phyloP scores from a whole-genome alignment of 2,888 invertebrate species.

The Lucinisca nassula region DNA sequence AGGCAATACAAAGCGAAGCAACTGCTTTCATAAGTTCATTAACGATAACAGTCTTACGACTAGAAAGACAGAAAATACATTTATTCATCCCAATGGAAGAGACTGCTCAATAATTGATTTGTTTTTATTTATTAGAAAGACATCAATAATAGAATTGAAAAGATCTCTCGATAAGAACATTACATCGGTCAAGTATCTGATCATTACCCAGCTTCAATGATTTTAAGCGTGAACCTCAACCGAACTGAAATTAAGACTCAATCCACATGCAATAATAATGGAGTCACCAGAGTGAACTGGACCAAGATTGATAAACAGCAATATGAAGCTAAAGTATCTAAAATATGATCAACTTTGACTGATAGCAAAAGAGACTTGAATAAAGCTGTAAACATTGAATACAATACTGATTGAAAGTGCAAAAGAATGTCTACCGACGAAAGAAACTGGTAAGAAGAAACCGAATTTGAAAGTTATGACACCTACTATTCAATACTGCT shows the following conservation, averaged over 20 bases:
- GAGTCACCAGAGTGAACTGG: neutral
- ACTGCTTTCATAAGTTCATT: slow-evolving; percentile 1
- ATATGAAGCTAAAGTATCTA: neutral
- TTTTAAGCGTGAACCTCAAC: neutral
- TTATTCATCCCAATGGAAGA: slow-evolving; percentile 18
- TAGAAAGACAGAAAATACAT: neutral
- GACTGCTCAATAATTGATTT: slow-evolving; percentile 28
- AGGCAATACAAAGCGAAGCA: neutral
- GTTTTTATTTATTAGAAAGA: neutral
- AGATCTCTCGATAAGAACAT: neutral
- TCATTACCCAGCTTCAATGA: neutral
- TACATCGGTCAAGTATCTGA: neutral
- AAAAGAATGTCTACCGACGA: neutral
- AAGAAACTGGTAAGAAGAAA: neutral
- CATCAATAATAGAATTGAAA: neutral
- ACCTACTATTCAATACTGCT: neutral
- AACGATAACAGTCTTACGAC: neutral
- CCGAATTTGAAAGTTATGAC: neutral
- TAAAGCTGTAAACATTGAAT: neutral
- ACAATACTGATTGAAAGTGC: neutral
- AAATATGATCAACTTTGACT: neutral
- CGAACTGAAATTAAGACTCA: neutral
- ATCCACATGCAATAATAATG: neutral
- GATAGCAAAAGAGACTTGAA: neutral
- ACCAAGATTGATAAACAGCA: neutral